A percentile compares a stretch with the other conserved stretches of the same genome.
Evolutionary conservation across 2,888 invertebrate genomes (phyloP).

Genomic region (Thelaira solivaga): DNA sequence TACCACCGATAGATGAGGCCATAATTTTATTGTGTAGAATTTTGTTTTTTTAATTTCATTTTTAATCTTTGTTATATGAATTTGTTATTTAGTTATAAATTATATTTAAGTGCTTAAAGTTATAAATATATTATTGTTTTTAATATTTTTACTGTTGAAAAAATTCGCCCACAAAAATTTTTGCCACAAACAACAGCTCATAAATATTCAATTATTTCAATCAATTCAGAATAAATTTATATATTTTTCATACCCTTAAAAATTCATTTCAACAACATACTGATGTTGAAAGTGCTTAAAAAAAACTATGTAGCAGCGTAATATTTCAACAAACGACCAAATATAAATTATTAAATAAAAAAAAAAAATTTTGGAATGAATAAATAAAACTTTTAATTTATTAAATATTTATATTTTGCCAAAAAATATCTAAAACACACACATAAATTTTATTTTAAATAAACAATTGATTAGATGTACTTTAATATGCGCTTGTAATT

Average conservation of each 20-base stretch:
- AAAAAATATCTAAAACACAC: constrained; percentile 27
- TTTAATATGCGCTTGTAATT: constrained; percentile 29
- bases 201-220: constrained; percentile 15
- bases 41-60: too few species aligned
- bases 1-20: too few species aligned
- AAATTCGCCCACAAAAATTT: neutral
- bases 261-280: constrained; percentile 8
- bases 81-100: too few species aligned
- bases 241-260: neutral
- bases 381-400: constrained; percentile 23
- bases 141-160: neutral
- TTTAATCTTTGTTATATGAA: too few species aligned
- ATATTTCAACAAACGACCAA: too few species aligned
- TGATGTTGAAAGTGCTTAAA: too few species aligned
- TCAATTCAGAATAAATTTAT: neutral
- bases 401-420: constrained; percentile 41
- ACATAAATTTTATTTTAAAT: constrained; percentile 48
- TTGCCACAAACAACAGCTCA: neutral
- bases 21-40: too few species aligned
- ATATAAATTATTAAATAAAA: too few species aligned
- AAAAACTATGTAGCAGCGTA: too few species aligned
- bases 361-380: too few species aligned
- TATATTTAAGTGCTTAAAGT: too few species aligned
- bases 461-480: constrained; percentile 40
- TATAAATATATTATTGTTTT: too few species aligned